Evolutionary conservation across 2,888 invertebrate genomes (phyloP), one percentile per base, ranked within the genome.

Genomic region (Papilio elwesi): DNA sequence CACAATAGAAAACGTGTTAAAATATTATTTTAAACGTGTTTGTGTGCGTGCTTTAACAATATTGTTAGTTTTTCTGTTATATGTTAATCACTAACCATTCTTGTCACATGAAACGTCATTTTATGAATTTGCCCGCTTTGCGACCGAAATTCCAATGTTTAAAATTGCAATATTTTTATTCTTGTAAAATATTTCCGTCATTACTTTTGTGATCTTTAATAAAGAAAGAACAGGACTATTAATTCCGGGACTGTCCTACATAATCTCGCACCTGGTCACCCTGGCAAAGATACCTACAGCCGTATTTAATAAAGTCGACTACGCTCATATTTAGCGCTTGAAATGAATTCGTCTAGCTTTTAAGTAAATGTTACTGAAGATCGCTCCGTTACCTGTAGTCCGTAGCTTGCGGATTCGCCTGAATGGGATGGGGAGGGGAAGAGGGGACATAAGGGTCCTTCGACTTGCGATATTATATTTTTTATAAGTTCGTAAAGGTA

Each of bases 281-380:
- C 36, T 51, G 9, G 26, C 12, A 6, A 53, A 15, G 8, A 13
- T 9, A 5, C 49, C 49, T 10, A 13, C 48, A 16, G 63, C 36
- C 68, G 13, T 51, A 66, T 73, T 70, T 65, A 69, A 73, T 73
- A 73, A 70, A 69, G 65, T 36, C 68, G 63, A 52, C 63, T 26
- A 49, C 67, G 43, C 69, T 64, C 69, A 16, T 26, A 65, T 57
- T 66, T 66, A 71, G 66, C 65, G 70, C 65, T 55, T 55, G 15
- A 16, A 69, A 69, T 73, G 69, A 69, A 65, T 68, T 65, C 65
- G 57, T 65, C 59, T 73, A 64, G 72, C 72, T 73, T 73, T 68
- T 68, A 68, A 68, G 72, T 68, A 68, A 73, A 73, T 68, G 68
- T 68, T 64, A 57, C 72, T 68, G 38, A 43, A 73, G 68, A 73